Evolutionary conservation across 2,113 vertebrate genomes (phyloP), one percentile per base, ranked within the genome.

Genomic region (Zosterops lateralis): DNA sequence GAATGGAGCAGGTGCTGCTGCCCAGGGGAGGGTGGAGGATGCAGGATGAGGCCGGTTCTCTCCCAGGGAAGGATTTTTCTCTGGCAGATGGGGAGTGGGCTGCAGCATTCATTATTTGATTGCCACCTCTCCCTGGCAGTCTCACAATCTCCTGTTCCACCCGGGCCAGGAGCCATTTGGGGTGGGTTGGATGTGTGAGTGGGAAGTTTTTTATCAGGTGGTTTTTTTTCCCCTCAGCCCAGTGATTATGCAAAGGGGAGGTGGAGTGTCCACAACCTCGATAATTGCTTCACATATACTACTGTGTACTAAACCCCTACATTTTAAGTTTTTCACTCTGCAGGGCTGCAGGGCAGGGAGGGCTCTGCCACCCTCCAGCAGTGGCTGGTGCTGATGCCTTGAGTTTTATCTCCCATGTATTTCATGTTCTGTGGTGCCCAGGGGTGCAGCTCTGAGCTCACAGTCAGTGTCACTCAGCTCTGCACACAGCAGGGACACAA

Each of bases 41-140:
- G 47, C 32, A 12, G 86, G 70, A n/a, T 10, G 14, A 13, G 42
- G 32, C 1, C 32, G 5, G 42, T 38, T 88, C 15, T 77, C 31
- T 0, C 48, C 57, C 4, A 44, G 70, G 61, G 61, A 68, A 84
- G 86, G 73, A 17, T 92, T 72, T 64, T 50, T n/a, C 24, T 1
- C 91, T 25, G 53, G 94, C 96, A 96, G 95, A 96, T 96, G 96
- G 96, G 62, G 62, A 92, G 96, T 96, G 95, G 96, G 96, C 32
- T 92, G 96, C 94, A 95, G 92, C 58, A 83, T 66, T 95, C 54
- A 62, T 85, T 82, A 76, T 95, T 83, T 89, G 92, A 82, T 95
- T 62, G 64, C 94, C 93, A 57, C 89, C 92, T 95, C 84, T 96
- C 89, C 88, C 90, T 70, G 93, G 94, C 94, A 85, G 74, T 19